Evolutionary conservation across 2,888 invertebrate genomes (phyloP), one percentile per base, ranked within the genome.

Genomic region (Sphinx pinastri): DNA sequence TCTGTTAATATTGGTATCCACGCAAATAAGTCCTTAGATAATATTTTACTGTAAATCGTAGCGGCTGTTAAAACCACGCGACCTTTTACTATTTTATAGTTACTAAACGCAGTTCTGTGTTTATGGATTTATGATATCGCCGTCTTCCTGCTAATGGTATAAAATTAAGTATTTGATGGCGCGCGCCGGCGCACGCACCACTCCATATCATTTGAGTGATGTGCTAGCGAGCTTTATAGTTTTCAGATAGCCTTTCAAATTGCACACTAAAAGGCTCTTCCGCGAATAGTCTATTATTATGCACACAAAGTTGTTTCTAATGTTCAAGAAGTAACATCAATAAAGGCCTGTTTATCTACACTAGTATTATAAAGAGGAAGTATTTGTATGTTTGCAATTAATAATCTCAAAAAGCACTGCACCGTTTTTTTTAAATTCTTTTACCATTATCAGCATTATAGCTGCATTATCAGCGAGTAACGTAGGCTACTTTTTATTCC

Each of bases 251-350:
- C 45, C 60, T 60, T 60, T 60, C 60, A 60, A 60, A 60, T 60
- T 60, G 60, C 60, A n/a, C 60, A 47, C 45, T 60, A 60, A 60
- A 60, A 60, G 72, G 67, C 67, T 60, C 16, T 60, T 60, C 45
- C 16, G 16, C 38, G 12, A 45, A 16, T 12, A 16, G n/a, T 19
- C 16, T 60, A n/a, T 60, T 60, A 60, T 60, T 16, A 60, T 47
- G 12, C 12, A 45, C 14, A 47, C 47, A 45, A 47, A 10, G 60
- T 60, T 14, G 0, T 47, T 47, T n/a, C 8, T 59, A 16, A 16
- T 11, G 16, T 47, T 19, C 45, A 12, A 6, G 59, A 59, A 38
- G 0, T 19, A 25, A 57, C 6, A 25, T 25, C 13, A 16, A 55
- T 14, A 55, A 55, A 55, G 25, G 25, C 25, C 1, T 25, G 25